These are phyloP conservation scores for Rhinogobio ventralis DNA, from an alignment of 2,797 vertebrate genomes.

Conservation along the genomic window DNA sequence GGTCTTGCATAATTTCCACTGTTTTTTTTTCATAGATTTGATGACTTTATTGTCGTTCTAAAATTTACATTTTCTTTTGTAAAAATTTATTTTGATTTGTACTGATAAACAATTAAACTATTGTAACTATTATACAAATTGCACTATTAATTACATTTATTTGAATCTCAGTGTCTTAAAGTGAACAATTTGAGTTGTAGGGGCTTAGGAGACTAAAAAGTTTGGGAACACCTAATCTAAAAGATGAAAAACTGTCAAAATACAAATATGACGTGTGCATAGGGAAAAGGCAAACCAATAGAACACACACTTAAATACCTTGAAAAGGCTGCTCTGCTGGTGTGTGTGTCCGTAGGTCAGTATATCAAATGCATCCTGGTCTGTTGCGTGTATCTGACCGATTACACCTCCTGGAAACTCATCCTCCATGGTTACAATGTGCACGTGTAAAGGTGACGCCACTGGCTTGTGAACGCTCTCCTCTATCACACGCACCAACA, in stretches of 20 bases:
- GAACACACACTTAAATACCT: constrained; percentile 67
- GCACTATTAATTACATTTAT: background rate
- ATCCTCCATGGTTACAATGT: constrained; percentile 97
- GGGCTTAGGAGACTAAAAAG: background rate
- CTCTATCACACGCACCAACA: constrained; percentile 91
- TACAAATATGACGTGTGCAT: background rate
- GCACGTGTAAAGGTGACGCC: constrained; percentile 89
- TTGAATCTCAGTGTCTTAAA: background rate
- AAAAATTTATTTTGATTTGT: background rate
- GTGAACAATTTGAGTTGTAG: background rate
- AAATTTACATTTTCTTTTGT: background rate
- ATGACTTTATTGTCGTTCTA: background rate
- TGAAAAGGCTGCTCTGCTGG: constrained; percentile 94
- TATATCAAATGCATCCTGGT: constrained; percentile 94
- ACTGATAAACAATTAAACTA: background rate
- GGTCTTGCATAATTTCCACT: background rate
- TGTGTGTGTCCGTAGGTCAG: constrained; percentile 89
- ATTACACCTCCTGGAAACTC: constrained; percentile 98
- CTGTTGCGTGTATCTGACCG: constrained; percentile 94
- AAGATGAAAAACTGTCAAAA: background rate
- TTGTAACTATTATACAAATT: background rate
- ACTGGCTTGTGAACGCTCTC: constrained; percentile 93
- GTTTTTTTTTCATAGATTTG: background rate
- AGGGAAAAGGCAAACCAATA: background rate
- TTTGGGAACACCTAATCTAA: background rate